Conservation (phyloP, 92 coral and sea anemone genomes). For the Palythoa grandis region DNA sequence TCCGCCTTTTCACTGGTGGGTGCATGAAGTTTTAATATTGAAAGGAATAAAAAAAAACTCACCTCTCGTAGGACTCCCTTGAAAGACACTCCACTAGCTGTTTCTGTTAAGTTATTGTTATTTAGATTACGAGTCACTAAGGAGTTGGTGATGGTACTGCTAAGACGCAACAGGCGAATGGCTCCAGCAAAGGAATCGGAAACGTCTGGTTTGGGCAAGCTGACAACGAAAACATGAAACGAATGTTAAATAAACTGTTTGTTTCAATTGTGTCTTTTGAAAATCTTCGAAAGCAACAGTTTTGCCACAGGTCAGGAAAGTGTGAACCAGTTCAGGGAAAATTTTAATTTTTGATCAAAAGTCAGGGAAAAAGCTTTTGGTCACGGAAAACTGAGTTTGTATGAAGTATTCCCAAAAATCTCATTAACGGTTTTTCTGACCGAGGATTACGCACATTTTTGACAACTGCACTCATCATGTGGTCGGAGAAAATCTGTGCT, state of each 20-base stretch:
- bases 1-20: too few relatives aligned
- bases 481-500: too few relatives aligned
- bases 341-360: too few relatives aligned
- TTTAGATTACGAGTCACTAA: slow-evolving; percentile 67
- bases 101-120: slow-evolving; percentile 56
- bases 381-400: too few relatives aligned
- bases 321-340: too few relatives aligned
- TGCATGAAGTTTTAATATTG: too few relatives aligned
- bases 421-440: too few relatives aligned
- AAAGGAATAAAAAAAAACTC: slow-evolving; percentile 34
- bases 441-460: too few relatives aligned
- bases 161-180: slow-evolving; percentile 65
- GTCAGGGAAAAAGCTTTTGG: too few relatives aligned
- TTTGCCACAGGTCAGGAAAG: too few relatives aligned
- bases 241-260: not conserved
- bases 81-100: slow-evolving; percentile 69
- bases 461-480: too few relatives aligned
- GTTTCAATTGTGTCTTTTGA: not conserved
- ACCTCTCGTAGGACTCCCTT: slow-evolving; percentile 69
- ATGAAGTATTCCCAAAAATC: too few relatives aligned
- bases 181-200: slow-evolving; percentile 73
- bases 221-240: slow-evolving; percentile 28
- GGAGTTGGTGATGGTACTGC: slow-evolving; percentile 49
- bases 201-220: slow-evolving; percentile 61
- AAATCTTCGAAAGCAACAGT: not conserved